Conservation (phyloP, 2,888 invertebrate genomes). For the Mylabris sibirica region DNA sequence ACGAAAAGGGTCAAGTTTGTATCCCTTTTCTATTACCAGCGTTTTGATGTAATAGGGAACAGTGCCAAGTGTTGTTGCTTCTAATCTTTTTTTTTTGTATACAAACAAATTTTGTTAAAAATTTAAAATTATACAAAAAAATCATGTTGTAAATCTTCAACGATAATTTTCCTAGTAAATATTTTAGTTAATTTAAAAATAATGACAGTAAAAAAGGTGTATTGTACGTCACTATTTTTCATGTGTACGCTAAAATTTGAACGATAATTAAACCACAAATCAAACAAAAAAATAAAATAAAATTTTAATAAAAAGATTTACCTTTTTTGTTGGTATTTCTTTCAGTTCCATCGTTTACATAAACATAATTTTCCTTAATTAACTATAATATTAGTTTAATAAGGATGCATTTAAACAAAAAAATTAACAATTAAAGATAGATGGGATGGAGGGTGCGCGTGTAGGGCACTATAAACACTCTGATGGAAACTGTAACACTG, state of each 20-base stretch:
- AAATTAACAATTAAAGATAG: conserved; percentile 1
- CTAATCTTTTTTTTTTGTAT: not conserved
- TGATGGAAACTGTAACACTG: conserved; percentile 26
- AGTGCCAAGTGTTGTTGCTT: not conserved
- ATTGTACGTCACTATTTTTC: conserved; percentile 2
- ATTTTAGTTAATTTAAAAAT: not conserved
- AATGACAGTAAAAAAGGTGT: not conserved
- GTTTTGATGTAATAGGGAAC: not conserved
- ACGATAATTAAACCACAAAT: not conserved
- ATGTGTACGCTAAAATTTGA: not conserved
- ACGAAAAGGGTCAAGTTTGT: not conserved
- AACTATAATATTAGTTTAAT: conserved; percentile 31
- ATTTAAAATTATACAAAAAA: not conserved
- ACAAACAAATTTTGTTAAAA: not conserved
- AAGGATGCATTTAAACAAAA: conserved; percentile 29
- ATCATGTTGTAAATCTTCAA: not conserved
- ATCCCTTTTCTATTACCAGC: no score
- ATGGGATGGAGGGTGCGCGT: not conserved
- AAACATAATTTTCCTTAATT: not conserved
- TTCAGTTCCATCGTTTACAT: conserved; percentile 36
- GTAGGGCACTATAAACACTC: conserved; percentile 22
- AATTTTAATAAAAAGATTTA: conserved; percentile 14
- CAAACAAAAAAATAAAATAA: not conserved
- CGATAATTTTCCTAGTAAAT: not conserved
- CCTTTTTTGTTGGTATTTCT: conserved; percentile 38